Conservation (phyloP, 2,113 vertebrate species). For the Acanthisitta chloris region DNA sequence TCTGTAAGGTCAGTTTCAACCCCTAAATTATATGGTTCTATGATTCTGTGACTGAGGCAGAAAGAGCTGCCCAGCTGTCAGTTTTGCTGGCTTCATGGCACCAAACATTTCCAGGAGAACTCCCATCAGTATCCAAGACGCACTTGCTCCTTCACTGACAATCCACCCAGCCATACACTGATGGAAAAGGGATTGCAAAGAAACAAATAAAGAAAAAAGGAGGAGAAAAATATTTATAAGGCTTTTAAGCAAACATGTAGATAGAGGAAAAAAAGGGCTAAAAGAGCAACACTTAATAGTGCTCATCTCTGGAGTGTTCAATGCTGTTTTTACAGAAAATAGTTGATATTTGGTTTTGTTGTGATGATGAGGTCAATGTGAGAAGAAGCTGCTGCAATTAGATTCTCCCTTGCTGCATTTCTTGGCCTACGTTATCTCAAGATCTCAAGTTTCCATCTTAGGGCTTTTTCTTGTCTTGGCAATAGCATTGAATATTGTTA, state of each 20-base stretch:
- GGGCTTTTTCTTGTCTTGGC: not conserved
- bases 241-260: not conserved
- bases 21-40: no score
- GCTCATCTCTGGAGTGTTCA: not conserved
- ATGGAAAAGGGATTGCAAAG: not conserved
- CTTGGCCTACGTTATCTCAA: not conserved
- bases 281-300: not conserved
- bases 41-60: no score
- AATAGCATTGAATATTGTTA: not conserved
- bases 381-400: not conserved
- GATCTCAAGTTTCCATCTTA: not conserved
- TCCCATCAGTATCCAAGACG: not conserved
- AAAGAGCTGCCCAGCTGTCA: not conserved
- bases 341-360: not conserved
- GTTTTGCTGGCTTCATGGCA: rapidly evolving
- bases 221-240: not conserved
- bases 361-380: not conserved
- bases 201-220: not conserved
- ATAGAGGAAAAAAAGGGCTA: not conserved
- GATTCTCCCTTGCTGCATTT: not conserved
- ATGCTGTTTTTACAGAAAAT: not conserved
- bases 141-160: not conserved
- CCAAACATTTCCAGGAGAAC: not conserved
- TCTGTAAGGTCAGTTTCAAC: no score
- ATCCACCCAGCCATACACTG: rapidly evolving